Base-by-base conservation (phyloP, 2,113 vertebrate species). In the Tyrannus savana region DNA sequence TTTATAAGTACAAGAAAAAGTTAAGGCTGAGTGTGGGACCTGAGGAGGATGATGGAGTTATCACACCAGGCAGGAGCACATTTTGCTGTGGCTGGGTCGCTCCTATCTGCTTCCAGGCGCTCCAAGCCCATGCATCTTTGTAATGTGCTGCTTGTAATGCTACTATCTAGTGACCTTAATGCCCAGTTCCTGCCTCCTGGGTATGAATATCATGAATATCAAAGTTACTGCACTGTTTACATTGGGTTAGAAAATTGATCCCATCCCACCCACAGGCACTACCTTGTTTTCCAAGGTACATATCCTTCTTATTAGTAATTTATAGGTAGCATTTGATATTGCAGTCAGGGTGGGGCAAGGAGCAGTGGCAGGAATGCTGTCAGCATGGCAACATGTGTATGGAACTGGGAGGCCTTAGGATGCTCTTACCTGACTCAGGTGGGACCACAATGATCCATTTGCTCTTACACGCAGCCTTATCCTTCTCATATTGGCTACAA, bases 121-220 rank as follows among this genome's bases (percentile, higher is more conserved):
- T 62, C 37, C 41, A 41, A 87, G 79, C 79, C 87, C 85, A 33
- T 71, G 89, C 83, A 59, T 63, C 92, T 84, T 74, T 31, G 83
- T 81, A 41, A 58, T 15, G 42, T 86, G 64, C 88, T 90, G 7
- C 90, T 93, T 84, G 83, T 30, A 37, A 33, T 42, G 72, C 68
- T 35, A 7, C 86, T 81, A 25, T 75, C 94, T 84, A 7, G 59
- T 84, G 92, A 69, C 76, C 86, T 75, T 47, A 14, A 13, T 53
- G 92, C 67, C 95, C 92, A 74, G 83, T 79, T 83, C 7, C 79
- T 93, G 85, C 88, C 79, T 90, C 67, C 68, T 74, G 88, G 80
- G 28, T 82, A 86, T 82, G 92, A 92, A 96, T 72, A 81, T 81
- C 76, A 78, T 22, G 42, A 87, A 91, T 89, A 93, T 87, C 96